phyloP scores from a whole-genome alignment of 2,797 vertebrate genomes.

The Sebastes hubbsi region DNA sequence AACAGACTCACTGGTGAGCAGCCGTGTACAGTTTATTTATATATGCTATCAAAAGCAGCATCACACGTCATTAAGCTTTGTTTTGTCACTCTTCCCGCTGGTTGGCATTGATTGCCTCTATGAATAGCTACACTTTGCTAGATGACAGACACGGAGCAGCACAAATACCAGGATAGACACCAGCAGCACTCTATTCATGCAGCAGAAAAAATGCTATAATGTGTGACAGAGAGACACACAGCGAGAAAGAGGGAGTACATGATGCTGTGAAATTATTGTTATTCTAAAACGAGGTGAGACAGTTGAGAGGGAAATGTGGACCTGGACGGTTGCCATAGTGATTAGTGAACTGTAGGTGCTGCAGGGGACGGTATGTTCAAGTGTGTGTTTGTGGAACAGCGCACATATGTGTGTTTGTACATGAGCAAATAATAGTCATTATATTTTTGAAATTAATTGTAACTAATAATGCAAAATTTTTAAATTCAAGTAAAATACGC shows the following conservation, averaged over 20 bases:
- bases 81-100: slow-evolving; percentile 52
- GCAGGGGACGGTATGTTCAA: slow-evolving; percentile 27
- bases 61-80: slow-evolving; percentile 50
- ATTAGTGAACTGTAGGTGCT: slow-evolving; percentile 51
- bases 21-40: slow-evolving; percentile 43
- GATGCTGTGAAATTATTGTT: slow-evolving; percentile 34
- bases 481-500: neutral
- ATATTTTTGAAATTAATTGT: neutral
- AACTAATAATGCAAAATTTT: neutral
- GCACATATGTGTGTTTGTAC: neutral
- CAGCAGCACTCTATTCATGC: neutral
- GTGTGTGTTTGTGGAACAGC: neutral
- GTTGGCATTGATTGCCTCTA: slow-evolving; percentile 51
- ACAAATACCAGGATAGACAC: slow-evolving; percentile 9
- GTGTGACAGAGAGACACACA: neutral
- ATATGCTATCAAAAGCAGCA: slow-evolving; percentile 46
- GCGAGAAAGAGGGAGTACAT: neutral
- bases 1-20: slow-evolving; percentile 26
- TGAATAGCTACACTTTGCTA: slow-evolving; percentile 56
- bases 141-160: slow-evolving; percentile 38
- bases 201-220: neutral
- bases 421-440: neutral
- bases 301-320: slow-evolving; percentile 28
- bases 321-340: slow-evolving; percentile 67
- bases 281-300: slow-evolving; percentile 27